Evolutionary conservation across 1,140 invertebrate genomes (phyloP).

Genomic region (Drosophila rhopaloa): DNA sequence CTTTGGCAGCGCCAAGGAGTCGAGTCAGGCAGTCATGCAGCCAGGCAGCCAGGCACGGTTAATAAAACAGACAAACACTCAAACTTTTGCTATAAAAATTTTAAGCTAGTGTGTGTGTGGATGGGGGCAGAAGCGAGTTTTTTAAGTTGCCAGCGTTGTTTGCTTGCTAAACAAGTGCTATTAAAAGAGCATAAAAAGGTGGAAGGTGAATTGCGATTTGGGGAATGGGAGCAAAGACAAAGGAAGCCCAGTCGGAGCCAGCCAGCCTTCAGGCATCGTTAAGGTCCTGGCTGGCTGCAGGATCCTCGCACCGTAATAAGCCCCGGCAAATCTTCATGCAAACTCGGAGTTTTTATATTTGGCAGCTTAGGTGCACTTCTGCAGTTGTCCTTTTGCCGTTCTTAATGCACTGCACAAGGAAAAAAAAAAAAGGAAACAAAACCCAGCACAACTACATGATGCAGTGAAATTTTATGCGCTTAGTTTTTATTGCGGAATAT

Average conservation of each 20-base stretch:
- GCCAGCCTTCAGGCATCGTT: slow-evolving; percentile 48
- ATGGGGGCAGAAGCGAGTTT: slow-evolving; percentile 44
- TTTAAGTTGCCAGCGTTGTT: slow-evolving; percentile 75
- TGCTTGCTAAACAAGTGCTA: slow-evolving; percentile 81
- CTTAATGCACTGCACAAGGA: slow-evolving; percentile 52
- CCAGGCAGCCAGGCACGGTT: slow-evolving; percentile 64
- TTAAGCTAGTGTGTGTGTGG: slow-evolving; percentile 38
- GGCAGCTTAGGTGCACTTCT: slow-evolving; percentile 75
- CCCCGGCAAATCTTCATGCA: slow-evolving; percentile 47
- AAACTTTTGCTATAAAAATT: slow-evolving; percentile 84
- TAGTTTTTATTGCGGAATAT: slow-evolving; percentile 61
- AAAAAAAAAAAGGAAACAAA: slow-evolving; percentile 35
- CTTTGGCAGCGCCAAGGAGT: slow-evolving; percentile 41
- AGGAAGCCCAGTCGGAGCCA: slow-evolving; percentile 14
- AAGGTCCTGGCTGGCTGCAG: slow-evolving; percentile 46
- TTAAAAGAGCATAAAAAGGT: slow-evolving; percentile 80
- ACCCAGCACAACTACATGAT: slow-evolving; percentile 40
- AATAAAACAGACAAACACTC: slow-evolving; percentile 84
- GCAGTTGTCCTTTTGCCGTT: slow-evolving; percentile 63
- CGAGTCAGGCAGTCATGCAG: slow-evolving; percentile 35
- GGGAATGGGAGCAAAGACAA: slow-evolving; percentile 2
- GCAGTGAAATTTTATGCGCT: slow-evolving; percentile 72
- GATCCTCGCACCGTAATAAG: slow-evolving; percentile 51
- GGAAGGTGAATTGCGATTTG: slow-evolving; percentile 59
- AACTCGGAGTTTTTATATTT: slow-evolving; percentile 55